phyloP scores from a whole-genome alignment of 2,113 vertebrate genomes.

The Nannobrachium achirus region DNA sequence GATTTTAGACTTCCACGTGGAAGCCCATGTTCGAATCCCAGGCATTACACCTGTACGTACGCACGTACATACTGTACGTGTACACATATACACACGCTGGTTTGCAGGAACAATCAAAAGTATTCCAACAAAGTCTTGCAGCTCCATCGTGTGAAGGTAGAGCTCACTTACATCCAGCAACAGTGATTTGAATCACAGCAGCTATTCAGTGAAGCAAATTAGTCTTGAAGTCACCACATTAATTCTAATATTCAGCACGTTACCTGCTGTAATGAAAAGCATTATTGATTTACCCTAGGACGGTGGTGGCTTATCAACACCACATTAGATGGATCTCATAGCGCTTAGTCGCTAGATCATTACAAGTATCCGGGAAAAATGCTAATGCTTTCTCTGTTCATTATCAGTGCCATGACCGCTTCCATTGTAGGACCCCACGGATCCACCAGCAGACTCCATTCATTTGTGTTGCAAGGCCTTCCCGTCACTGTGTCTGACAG shows the following conservation, averaged over 20 bases:
- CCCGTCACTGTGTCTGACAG: slow-evolving; percentile 68
- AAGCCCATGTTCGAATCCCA: slow-evolving; percentile 17
- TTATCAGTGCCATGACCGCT: slow-evolving; percentile 37
- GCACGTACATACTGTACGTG: neutral
- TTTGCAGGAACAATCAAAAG: slow-evolving; percentile 63
- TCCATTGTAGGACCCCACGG: slow-evolving; percentile 60
- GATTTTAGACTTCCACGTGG: slow-evolving; percentile 9
- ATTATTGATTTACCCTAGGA: slow-evolving; percentile 35
- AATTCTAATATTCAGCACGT: slow-evolving; percentile 43
- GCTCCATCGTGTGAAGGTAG: slow-evolving; percentile 59
- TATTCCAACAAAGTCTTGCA: slow-evolving; percentile 47
- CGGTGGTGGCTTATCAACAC: slow-evolving; percentile 3
- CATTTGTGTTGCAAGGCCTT: slow-evolving; percentile 44
- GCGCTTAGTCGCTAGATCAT: slow-evolving; percentile 8
- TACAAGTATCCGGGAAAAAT: slow-evolving; percentile 31
- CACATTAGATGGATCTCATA: slow-evolving; percentile 28
- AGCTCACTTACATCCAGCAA: slow-evolving; percentile 23
- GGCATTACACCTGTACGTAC: neutral
- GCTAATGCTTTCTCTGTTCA: slow-evolving; percentile 45
- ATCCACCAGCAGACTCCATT: slow-evolving; percentile 50
- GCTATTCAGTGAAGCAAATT: slow-evolving; percentile 1
- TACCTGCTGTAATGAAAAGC: slow-evolving; percentile 29
- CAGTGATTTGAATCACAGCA: neutral
- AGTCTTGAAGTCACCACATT: slow-evolving; percentile 22
- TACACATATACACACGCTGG: slow-evolving; percentile 4